These are phyloP conservation scores for Tapirus terrestris DNA, from an alignment of 2,113 vertebrate genomes.

Conservation along the genomic window DNA sequence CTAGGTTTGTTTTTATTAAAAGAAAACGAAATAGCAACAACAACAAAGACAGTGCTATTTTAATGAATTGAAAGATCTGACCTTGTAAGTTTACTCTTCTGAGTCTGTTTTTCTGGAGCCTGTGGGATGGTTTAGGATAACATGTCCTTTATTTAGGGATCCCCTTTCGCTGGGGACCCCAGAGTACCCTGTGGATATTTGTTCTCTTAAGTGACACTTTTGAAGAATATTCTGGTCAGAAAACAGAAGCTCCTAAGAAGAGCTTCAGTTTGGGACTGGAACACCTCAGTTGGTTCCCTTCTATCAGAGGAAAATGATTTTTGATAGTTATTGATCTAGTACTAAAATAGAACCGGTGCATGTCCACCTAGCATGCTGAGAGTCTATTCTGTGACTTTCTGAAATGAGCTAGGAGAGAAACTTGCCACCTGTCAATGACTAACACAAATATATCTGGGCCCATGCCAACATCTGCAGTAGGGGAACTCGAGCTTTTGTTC, in stretches of 20 bases:
- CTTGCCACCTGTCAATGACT: not conserved
- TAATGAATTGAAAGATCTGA: not conserved
- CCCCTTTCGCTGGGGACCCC: not conserved
- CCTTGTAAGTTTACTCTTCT: not conserved
- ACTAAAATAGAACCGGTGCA: not conserved
- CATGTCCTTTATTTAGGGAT: not conserved
- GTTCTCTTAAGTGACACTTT: not conserved
- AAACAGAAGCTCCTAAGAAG: not conserved
- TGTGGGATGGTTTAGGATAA: not conserved
- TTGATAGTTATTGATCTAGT: not conserved
- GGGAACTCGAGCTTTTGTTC: not conserved
- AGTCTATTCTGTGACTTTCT: not conserved
- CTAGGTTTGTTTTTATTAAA: not conserved
- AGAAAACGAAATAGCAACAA: not conserved
- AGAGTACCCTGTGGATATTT: not conserved
- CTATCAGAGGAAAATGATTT: not conserved
- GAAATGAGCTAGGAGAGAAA: not conserved
- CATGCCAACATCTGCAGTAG: fast-evolving
- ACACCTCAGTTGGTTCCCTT: not conserved
- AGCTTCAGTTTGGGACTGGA: not conserved
- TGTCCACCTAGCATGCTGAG: not conserved
- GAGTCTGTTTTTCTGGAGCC: not conserved
- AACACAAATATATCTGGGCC: not conserved
- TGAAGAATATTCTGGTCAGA: not conserved
- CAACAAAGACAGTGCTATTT: not conserved